Base-by-base conservation (phyloP, 2,797 vertebrate species). In the Thripadectes ignobilis region DNA sequence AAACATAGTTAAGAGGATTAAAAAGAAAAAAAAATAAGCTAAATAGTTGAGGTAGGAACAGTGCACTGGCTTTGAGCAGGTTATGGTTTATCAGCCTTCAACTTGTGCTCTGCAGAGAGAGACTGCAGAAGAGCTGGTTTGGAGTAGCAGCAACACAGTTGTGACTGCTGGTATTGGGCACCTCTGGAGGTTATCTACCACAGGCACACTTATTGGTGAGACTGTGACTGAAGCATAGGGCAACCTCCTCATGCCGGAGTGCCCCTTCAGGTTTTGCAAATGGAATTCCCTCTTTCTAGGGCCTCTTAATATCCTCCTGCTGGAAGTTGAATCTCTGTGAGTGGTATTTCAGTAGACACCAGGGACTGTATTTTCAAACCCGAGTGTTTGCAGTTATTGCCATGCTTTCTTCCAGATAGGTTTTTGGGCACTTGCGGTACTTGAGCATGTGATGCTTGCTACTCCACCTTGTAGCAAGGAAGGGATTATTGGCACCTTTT, bases 1-100 rank as follows among this genome's bases (percentile, higher is more conserved):
- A 87, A 95, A 89, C 54, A 93, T n/a, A 76, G 48, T 62, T 82
- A 95, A 97, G 92, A 95, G 58, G 94, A 95, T 96, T 95, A 78
- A 79, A 95, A 75, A 46, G 18, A 30, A 92, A 90, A 90, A 90
- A 91, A 95, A 78, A 24, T 32, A 82, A 75, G 58, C 66, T 74
- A 95, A 95, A 84, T 79, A 86, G 77, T 38, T 78, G 65, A 91
- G 85, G 88, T 58, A 59, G 65, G 65, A 81, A 46, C 49, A 85
- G 54, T 82, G 67, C 61, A 74, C 49, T 57, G 41, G 26, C 38
- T 66, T 68, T 76, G 41, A 73, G 51, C 34, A 84, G 34, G 55
- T 61, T 66, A 48, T 85, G 34, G n/a, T 89, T 88, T 71, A 65
- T 61, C 49, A 72, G 76, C 18, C 52, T 93, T 22, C 19, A 74